Evolutionary conservation across 2,113 vertebrate species (phyloP), one percentile per base, ranked within the genome.

Genomic region (Dissostichus mawsoni): DNA sequence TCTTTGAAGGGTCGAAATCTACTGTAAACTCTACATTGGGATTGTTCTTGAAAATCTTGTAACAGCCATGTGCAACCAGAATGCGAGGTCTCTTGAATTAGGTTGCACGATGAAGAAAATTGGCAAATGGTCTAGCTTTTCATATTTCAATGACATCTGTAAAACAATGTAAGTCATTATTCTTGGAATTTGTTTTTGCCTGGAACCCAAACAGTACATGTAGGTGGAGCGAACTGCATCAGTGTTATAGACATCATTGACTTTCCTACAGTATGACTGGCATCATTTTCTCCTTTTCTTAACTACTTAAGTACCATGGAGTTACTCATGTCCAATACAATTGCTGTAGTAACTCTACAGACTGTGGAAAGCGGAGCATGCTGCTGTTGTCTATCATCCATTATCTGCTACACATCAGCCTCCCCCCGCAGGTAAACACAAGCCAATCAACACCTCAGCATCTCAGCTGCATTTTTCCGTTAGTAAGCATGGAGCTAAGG

Each of bases 391-490:
- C 29, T 29, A 0, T 29, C 29, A 4, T 29, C 29, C 29, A 29
- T 29, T 29, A 29, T 29, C 29, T 29, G 29, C 29, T 29, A 29
- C 29, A 29, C 29, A 0, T 29, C 29, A 29, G 29, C 29, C 29
- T 29, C 29, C 3, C 29, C 29, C 29, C 29, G 29, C 29, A 4
- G 29, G 29, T 29, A 29, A 29, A 4, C 65, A 76, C 85, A 75
- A 57, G 48, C 64, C 57, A 84, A 69, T 89, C 82, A 78, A 74
- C 75, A 41, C 78, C 73, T 71, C 29, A 20, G 41, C 75, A 41
- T 76, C 73, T 71, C 29, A 20, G 48, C 62, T 72, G 29, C 5
- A 5, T 52, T 65, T 25, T 5, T 20, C 20, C 56, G 47, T 11
- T 18, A 48, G 58, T 50, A 65, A 83, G 55, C 52, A 65, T 3